A percentile compares a stretch with the other conserved stretches of the same genome.
Evolutionary conservation across 2,888 invertebrate species (phyloP).

Genomic region (Pristionchus exspectatus): DNA sequence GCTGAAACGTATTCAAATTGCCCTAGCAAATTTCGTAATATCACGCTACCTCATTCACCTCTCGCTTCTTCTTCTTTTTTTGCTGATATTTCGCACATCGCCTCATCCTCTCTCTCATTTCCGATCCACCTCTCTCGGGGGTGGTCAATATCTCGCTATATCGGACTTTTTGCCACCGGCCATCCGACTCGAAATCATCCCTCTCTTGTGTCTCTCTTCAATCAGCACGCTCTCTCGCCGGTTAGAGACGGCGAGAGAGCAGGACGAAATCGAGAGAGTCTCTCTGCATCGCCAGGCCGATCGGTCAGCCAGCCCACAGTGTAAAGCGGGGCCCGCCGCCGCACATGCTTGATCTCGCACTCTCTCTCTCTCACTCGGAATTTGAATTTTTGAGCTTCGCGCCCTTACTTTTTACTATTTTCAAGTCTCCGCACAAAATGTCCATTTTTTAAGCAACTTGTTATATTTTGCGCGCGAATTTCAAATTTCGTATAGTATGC

Average conservation of each 20-base stretch:
- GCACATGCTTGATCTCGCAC: conserved; percentile 14
- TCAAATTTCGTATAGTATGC: conserved; percentile 36
- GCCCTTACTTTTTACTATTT: not conserved
- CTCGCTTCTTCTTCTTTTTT: not conserved
- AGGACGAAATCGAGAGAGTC: not conserved
- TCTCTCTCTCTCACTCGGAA: not conserved
- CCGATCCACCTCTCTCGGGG: not conserved
- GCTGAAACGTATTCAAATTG: not conserved
- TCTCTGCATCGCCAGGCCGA: not conserved
- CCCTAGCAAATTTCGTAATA: not conserved
- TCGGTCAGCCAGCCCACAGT: not conserved
- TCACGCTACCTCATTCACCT: not conserved
- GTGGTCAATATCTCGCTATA: not conserved
- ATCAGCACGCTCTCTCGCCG: not conserved
- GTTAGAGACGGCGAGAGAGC: not conserved
- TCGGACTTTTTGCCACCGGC: conserved; percentile 14
- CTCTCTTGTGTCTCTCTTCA: not conserved
- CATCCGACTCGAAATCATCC: not conserved
- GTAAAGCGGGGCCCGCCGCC: not conserved
- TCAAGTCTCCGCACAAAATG: conserved; percentile 9
- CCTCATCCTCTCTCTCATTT: not conserved
- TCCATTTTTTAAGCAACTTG: not conserved
- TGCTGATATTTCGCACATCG: not conserved
- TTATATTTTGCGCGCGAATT: not conserved
- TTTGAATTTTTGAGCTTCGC: not conserved